Evolutionary conservation across 2,797 vertebrate genomes (phyloP), one percentile per base, ranked within the genome.

Genomic region (Pteronotus mesoamericanus): DNA sequence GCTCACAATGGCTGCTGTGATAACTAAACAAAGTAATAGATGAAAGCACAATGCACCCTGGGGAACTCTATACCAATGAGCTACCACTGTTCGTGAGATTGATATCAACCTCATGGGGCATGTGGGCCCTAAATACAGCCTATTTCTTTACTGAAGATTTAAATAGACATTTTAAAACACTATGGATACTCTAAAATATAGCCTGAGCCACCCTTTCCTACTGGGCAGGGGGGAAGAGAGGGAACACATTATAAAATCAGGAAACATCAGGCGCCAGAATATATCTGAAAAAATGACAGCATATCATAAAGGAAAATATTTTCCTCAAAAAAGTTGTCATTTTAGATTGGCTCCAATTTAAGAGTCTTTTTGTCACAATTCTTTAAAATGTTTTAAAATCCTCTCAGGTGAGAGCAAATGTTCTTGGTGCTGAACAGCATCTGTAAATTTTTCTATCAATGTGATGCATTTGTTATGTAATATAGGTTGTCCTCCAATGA

Each of bases 351-450:
- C 37, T 88, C 71, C 88, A 64, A 90, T 34, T 39, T 29, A 91
- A 72, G 34, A 78, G 9, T 69, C 4, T 74, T 79, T 85, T 79
- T 26, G 16, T 72, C 37, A 80, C 4, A 61, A 86, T 69, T 75
- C 74, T 92, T 94, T 66, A 61, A 92, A 91, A 68, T 48, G 8
- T 44, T 95, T 92, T 18, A 53, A 95, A 95, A 42, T 53, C 29
- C 53, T 34, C 22, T 51, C 6, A n/a, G 29, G 24, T 86, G 19
- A 92, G 18, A 95, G 14, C 77, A 78, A 92, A 37, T 69, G 15
- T 75, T 86, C 21, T 26, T 44, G n/a, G 22, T 68, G 5, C 10
- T 21, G 57, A 48, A 26, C 26, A 57, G 59, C 46, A n/a, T 37
- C 10, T 86, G 26, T 86, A 90, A 37, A 42, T 39, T 89, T 91